A percentile compares a stretch with the other conserved stretches of the same genome.
phyloP scores from a whole-genome alignment of 1,140 invertebrate species.

The Subanguina moxae region DNA sequence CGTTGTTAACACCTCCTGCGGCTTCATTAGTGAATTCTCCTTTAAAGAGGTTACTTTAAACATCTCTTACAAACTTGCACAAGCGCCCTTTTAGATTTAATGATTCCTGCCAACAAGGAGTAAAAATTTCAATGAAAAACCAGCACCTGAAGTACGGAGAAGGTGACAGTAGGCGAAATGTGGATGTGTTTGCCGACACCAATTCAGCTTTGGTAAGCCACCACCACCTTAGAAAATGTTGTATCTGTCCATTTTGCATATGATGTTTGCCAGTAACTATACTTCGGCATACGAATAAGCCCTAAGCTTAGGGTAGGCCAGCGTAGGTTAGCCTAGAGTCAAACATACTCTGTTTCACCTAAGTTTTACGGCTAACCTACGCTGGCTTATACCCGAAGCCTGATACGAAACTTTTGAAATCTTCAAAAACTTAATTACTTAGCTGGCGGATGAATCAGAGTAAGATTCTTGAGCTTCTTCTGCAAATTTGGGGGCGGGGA shows the following conservation, averaged over 20 bases:
- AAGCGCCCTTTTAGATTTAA: no score
- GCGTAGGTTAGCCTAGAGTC: no score
- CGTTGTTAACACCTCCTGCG: neutral
- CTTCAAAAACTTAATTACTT: no score
- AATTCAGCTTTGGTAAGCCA: conserved; percentile 3
- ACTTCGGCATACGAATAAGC: no score
- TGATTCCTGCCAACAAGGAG: neutral
- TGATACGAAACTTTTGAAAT: no score
- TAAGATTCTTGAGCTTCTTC: neutral
- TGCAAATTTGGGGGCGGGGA: neutral
- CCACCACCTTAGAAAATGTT: neutral
- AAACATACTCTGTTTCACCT: no score
- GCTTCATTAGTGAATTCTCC: neutral
- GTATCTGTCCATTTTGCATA: neutral
- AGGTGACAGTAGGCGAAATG: conserved; percentile 4
- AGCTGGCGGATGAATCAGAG: no score
- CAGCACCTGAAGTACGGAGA: neutral
- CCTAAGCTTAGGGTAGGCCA: neutral
- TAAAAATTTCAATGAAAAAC: neutral
- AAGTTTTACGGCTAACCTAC: no score
- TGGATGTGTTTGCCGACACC: conserved; percentile 10
- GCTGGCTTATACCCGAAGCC: no score
- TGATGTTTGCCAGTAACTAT: neutral
- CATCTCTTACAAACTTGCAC: neutral
- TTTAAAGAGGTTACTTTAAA: neutral